Conservation (phyloP, 2,888 invertebrate species). For the Atethmia centrago region DNA sequence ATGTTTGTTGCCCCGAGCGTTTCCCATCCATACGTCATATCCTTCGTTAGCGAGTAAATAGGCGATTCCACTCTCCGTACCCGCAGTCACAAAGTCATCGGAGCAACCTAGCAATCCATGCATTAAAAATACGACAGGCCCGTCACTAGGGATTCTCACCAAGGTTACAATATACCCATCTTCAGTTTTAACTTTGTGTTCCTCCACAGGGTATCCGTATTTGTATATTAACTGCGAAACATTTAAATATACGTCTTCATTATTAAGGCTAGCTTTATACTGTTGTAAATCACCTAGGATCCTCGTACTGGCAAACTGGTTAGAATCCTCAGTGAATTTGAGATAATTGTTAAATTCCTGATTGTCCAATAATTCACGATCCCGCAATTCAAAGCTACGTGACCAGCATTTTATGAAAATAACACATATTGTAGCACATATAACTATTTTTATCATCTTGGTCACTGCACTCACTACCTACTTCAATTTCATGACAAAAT, state of each 20-base stretch:
- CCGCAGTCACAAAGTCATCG: constrained; percentile 92
- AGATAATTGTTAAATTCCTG: constrained; percentile 48
- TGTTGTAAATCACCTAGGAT: constrained; percentile 28
- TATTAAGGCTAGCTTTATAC: constrained; percentile 44
- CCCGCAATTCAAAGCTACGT: constrained; percentile 15
- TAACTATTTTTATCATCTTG: constrained; percentile 30
- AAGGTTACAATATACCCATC: constrained; percentile 94
- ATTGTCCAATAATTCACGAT: constrained; percentile 39
- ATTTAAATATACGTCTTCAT: constrained; percentile 64
- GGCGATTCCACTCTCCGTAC: constrained; percentile 87
- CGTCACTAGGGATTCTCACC: constrained; percentile 92
- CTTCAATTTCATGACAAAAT: constrained; percentile 23
- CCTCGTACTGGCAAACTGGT: constrained; percentile 46
- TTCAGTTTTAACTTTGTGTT: constrained; percentile 90
- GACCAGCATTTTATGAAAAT: constrained; percentile 16
- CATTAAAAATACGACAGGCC: constrained; percentile 91
- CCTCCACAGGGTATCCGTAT: constrained; percentile 65
- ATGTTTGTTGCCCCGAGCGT: constrained; percentile 93
- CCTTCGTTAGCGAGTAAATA: constrained; percentile 90
- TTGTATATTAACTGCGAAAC: constrained; percentile 63
- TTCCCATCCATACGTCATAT: constrained; percentile 95
- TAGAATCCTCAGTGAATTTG: constrained; percentile 28
- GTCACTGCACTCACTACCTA: constrained; percentile 21
- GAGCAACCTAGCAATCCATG: constrained; percentile 93
- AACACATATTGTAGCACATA: constrained; percentile 19